Base-by-base conservation (phyloP, 2,113 vertebrate species). In the Heterotis niloticus region DNA sequence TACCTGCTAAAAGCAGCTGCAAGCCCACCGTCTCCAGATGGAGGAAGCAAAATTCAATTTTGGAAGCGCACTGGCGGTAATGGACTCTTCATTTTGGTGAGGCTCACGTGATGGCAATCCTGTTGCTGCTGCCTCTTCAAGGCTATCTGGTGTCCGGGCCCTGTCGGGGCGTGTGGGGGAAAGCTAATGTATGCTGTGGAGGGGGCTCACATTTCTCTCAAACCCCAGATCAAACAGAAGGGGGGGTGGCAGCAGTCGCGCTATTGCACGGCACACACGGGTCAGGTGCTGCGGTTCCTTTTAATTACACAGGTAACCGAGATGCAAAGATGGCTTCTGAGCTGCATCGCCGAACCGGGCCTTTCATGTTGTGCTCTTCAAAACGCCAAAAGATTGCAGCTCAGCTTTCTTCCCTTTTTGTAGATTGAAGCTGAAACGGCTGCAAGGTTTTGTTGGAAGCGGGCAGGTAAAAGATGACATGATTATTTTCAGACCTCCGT, bases 191-290 rank as follows among this genome's bases (percentile, higher is more conserved):
- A 1, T 75, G 71, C 59, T 65, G 34, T 60, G 59, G 74, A 83
- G 80, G 80, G 64, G 68, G 79, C 20, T 73, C 80, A 79, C 16
- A 80, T 85, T 82, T 67, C 52, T 72, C 24, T 7, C 13, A 34
- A 56, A 28, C 57, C 44, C 11, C 54, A 24, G 20, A 2, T 78
- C 69, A 66, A 64, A 76, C 69, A 85, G 62, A n/a, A 64, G 64
- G 70, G 79, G 65, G 82, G 78, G 34, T 44, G 29, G n/a, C 5
- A 44, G 29, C 34, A 64, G 51, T 17, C 59, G 54, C 60, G 65
- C 65, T 60, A 13, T 23, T 23, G 59, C 10, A 4, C 20, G 17
- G 23, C 68, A n/a, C 24, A 64, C 18, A 59, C 26, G 69, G 29
- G n/a, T 44, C 17, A 20, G 4, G 44, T 64, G 44, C 70, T 69